Evolutionary conservation across 2,797 vertebrate genomes (phyloP), one percentile per base, ranked within the genome.

Genomic region (Chelon auratus): DNA sequence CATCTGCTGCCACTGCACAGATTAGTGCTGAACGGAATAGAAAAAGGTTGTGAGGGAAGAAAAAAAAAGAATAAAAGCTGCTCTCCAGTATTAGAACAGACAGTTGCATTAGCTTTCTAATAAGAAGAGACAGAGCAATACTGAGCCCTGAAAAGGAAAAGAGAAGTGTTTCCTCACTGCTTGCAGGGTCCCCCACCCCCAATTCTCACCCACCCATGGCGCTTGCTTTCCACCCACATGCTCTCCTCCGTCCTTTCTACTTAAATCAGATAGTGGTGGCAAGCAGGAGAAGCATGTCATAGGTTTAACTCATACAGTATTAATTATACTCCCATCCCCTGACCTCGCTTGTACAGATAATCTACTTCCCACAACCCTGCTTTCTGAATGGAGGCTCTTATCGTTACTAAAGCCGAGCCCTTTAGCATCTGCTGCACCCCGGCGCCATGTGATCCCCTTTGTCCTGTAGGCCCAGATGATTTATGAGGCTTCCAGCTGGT

Each of bases 81-180:
- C 92, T 94, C 89, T 80, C 80, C 77, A 83, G 89, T 92, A 94
- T 94, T 91, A 93, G 93, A 94, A 94, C 93, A 93, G 93, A 94
- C 93, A 95, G 91, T 92, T 92, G 92, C 89, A 94, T 94, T 95
- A 93, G 91, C 90, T 88, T 91, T 89, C 91, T 94, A 95, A 94
- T 92, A 91, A 89, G 89, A 93, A 89, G 88, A 91, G 94, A 93
- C 92, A 91, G 92, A 86, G 89, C 91, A 93, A 93, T 91, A 92
- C 89, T 81, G 87, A 89, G 84, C 76, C 59, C 50, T 82, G 88
- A 68, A 84, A 59, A 82, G 73, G 63, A 56, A 84, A 73, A 86
- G 75, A 91, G 84, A 87, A 89, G 77, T 60, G 42, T 82, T 86
- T 80, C 77, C 82, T 74, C 30, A 42, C 52, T 79, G 62, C 55